Conservation (phyloP, 23 tunicate genomes). For the Ascidia mentula region DNA sequence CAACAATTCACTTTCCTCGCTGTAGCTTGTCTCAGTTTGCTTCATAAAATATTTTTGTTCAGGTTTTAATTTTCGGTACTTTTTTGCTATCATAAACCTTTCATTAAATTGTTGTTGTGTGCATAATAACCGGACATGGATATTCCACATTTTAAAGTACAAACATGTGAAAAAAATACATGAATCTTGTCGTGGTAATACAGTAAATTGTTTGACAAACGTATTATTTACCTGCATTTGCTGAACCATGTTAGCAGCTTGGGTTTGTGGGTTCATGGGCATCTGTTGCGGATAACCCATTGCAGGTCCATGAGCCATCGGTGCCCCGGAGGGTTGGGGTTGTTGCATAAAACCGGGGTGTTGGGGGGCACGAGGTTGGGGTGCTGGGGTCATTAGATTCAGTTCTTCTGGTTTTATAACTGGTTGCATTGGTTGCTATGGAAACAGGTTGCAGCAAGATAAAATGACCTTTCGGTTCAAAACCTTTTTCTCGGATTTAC, state of each 20-base stretch:
- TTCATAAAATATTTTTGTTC: no score
- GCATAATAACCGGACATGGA: no score
- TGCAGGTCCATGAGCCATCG: neutral
- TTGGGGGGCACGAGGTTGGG: conserved; percentile 37
- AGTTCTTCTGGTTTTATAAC: conserved; percentile 41
- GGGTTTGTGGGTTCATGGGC: neutral
- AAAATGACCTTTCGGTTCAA: no score
- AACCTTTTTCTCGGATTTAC: no score
- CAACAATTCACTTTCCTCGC: neutral
- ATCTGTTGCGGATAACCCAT: conserved; percentile 25
- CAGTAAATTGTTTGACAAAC: no score
- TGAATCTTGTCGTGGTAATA: no score
- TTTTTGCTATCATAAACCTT: no score
- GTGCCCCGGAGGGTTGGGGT: conserved; percentile 1
- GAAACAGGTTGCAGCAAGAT: neutral
- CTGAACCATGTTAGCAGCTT: conserved; percentile 17
- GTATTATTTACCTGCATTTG: conserved; percentile 26
- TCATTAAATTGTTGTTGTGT: no score
- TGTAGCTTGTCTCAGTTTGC: no score
- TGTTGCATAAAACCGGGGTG: conserved; percentile 27
- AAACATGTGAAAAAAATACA: no score
- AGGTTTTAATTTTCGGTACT: no score
- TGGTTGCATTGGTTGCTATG: conserved; percentile 35
- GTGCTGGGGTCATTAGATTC: conserved; percentile 78
- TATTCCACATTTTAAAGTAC: no score